These are phyloP conservation scores for Epiblema foenella DNA, from an alignment of 2,888 invertebrate species.

Conservation along the genomic window DNA sequence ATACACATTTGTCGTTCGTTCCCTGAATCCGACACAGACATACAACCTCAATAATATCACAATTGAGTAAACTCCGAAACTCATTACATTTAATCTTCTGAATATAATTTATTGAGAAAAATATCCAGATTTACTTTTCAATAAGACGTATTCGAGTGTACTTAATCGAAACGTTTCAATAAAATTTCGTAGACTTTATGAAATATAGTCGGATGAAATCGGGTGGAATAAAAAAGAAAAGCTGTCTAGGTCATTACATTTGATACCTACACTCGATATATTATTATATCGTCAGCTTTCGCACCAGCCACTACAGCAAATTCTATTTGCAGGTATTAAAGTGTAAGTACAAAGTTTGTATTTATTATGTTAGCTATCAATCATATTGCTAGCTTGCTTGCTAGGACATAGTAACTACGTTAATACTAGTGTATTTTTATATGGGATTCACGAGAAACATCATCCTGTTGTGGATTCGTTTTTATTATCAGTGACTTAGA, in stretches of 20 bases:
- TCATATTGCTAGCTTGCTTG: too few species aligned
- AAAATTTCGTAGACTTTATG: conserved; percentile 21
- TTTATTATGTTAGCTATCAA: too few species aligned
- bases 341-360: too few species aligned
- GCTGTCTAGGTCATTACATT: background rate
- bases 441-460: too few species aligned
- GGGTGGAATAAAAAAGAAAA: conserved; percentile 26
- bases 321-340: too few species aligned
- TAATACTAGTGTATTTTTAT: too few species aligned
- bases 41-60: background rate
- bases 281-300: too few species aligned
- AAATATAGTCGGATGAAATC: conserved; percentile 3
- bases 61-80: background rate
- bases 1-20: background rate
- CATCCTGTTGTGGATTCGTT: too few species aligned
- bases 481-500: too few species aligned
- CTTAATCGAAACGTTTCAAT: conserved; percentile 27
- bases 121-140: conserved; percentile 19
- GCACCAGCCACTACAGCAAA: too few species aligned
- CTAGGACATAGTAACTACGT: too few species aligned
- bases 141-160: conserved; percentile 6
- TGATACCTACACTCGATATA: background rate
- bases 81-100: background rate
- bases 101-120: conserved; percentile 7
- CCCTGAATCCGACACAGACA: background rate